phyloP scores from a whole-genome alignment of 2,113 vertebrate species.

The Triplophysa rosa region DNA sequence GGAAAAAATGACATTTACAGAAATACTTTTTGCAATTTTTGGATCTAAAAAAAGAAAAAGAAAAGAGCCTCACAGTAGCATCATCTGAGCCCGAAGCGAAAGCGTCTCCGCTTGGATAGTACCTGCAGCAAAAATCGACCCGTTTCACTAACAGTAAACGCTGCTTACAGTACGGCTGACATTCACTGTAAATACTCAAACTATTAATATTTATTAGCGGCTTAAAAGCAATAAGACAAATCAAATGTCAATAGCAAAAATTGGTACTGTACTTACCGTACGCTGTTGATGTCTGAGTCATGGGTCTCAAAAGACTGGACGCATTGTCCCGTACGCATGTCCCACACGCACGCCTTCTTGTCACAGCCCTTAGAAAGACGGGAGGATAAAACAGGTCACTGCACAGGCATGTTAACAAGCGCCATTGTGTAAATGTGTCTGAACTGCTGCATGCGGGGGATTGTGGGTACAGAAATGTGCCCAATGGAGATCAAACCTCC shows the following conservation, averaged over 20 bases:
- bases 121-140: conserved; percentile 70
- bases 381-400: conserved; percentile 7
- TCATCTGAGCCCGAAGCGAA: conserved; percentile 99
- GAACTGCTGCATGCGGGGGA: neutral
- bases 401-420: conserved; percentile 17
- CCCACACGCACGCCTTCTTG: conserved; percentile 98
- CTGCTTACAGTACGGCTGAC: neutral
- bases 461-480: neutral
- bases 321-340: conserved; percentile 96
- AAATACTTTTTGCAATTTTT: too few relatives aligned
- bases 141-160: neutral
- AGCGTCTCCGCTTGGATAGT: conserved; percentile 97
- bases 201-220: conserved; percentile 7
- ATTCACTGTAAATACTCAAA: neutral
- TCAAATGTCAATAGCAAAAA: neutral
- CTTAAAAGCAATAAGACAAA: neutral
- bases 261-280: conserved; percentile 82
- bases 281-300: conserved; percentile 97
- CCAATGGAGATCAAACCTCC: neutral
- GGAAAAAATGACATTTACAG: neutral
- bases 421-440: neutral
- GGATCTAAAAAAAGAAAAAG: neutral
- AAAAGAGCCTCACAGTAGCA: conserved; percentile 84
- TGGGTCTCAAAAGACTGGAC: conserved; percentile 98
- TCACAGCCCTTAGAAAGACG: conserved; percentile 85